Evolutionary conservation across 1,140 invertebrate genomes (phyloP).

Genomic region (Nephila pilipes): DNA sequence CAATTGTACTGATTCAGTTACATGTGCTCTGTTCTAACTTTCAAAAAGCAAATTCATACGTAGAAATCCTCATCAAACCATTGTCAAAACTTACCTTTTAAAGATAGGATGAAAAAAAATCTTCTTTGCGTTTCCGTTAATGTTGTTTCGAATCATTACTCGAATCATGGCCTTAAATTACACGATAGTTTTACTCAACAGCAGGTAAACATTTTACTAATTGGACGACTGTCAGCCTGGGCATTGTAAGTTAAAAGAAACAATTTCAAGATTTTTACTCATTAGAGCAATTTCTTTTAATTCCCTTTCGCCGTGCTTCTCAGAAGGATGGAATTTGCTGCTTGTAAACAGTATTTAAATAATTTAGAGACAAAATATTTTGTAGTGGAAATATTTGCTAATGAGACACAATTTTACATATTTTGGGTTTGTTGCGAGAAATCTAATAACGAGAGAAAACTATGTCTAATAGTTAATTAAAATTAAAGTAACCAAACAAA

Average conservation of each 20-base stretch:
- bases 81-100: too few relatives aligned
- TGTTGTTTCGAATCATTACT: slow-evolving; percentile 8
- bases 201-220: slow-evolving; percentile 35
- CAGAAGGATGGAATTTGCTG: too few relatives aligned
- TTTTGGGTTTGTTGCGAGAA: too few relatives aligned
- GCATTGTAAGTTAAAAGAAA: background rate
- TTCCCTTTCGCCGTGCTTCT: background rate
- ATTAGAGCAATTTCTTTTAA: background rate
- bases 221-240: background rate
- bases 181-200: background rate
- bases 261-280: slow-evolving; percentile 43
- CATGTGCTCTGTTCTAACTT: too few relatives aligned
- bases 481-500: too few relatives aligned
- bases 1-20: too few relatives aligned
- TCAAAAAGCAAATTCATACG: too few relatives aligned
- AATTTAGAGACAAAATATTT: background rate
- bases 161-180: slow-evolving; percentile 31
- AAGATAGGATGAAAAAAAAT: too few relatives aligned
- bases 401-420: background rate
- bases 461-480: too few relatives aligned
- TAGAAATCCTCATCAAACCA: too few relatives aligned
- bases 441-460: too few relatives aligned
- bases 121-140: background rate
- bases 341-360: background rate
- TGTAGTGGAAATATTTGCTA: background rate